These are phyloP conservation scores for Pachyrhynchus sulphureomaculatus DNA, from an alignment of 1,140 invertebrate species.

Conservation along the genomic window DNA sequence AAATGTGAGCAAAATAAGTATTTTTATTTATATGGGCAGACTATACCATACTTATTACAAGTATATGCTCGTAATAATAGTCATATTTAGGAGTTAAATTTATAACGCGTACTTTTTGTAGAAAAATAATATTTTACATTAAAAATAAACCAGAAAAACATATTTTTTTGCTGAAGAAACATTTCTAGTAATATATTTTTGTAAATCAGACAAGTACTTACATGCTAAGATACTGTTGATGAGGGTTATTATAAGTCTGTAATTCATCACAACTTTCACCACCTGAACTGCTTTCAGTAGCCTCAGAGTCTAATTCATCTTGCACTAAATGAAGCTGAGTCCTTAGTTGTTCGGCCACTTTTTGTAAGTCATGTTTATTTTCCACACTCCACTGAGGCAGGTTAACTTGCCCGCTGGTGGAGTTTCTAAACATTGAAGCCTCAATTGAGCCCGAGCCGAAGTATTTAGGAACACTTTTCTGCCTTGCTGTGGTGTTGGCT, in stretches of 20 bases:
- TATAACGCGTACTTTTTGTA: no score
- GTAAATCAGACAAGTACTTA: no score
- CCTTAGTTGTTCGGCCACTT: constrained; percentile 67
- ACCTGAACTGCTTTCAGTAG: constrained; percentile 89
- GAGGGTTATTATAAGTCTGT: constrained; percentile 73
- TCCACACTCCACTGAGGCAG: constrained; percentile 55
- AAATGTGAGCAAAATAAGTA: no score
- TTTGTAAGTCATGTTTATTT: constrained; percentile 59
- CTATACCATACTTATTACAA: no score
- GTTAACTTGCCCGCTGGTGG: constrained; percentile 52
- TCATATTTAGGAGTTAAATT: no score
- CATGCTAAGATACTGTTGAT: constrained; percentile 74
- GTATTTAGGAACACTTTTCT: constrained; percentile 55
- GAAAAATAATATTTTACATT: no score
- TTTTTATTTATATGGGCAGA: no score
- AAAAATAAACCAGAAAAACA: no score
- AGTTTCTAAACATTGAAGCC: constrained; percentile 31
- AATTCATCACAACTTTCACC: constrained; percentile 92
- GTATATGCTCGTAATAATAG: no score
- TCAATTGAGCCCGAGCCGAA: constrained; percentile 64
- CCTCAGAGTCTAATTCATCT: constrained; percentile 82
- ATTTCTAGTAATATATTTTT: no score
- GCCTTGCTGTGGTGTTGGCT: constrained; percentile 42
- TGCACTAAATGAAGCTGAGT: constrained; percentile 72
- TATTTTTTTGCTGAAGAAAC: no score